Evolutionary conservation across 1,140 invertebrate species (phyloP).

Genomic region (Halictus rubicundus): DNA sequence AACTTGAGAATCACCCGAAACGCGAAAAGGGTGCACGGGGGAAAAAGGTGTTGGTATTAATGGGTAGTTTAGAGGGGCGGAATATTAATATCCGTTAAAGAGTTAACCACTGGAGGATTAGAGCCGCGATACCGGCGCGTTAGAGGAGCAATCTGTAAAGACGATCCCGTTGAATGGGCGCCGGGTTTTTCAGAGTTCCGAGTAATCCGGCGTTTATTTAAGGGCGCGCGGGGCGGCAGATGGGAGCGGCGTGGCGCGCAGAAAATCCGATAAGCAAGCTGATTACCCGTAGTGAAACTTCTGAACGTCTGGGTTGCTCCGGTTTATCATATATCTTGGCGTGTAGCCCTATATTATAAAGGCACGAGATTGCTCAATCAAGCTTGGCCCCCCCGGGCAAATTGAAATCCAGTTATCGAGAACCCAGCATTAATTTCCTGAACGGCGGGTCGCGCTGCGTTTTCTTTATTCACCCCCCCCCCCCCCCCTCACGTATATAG

Average conservation of each 20-base stretch:
- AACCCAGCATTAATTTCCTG: slow-evolving; percentile 51
- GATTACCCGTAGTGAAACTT: slow-evolving; percentile 35
- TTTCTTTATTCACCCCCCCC: slow-evolving; percentile 57
- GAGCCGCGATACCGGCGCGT: background rate
- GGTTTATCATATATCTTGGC: slow-evolving; percentile 56
- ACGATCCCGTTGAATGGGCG: background rate
- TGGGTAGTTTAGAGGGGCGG: too few relatives aligned
- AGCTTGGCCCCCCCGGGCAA: slow-evolving; percentile 33
- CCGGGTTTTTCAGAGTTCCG: too few relatives aligned
- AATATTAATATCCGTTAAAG: too few relatives aligned
- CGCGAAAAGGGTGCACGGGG: too few relatives aligned
- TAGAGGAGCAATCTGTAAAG: background rate
- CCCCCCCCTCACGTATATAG: background rate
- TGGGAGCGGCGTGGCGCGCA: background rate
- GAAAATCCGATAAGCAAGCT: slow-evolving; percentile 43
- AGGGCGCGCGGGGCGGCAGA: background rate
- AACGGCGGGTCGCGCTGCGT: background rate
- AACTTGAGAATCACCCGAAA: too few relatives aligned
- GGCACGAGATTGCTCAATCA: slow-evolving; percentile 59
- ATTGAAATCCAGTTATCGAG: slow-evolving; percentile 61
- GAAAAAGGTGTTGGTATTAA: too few relatives aligned
- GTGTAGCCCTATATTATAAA: slow-evolving; percentile 44
- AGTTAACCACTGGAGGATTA: too few relatives aligned
- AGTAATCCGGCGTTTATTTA: slow-evolving; percentile 8
- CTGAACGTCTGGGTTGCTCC: slow-evolving; percentile 17